Percentiles rank a stretch among this genome's conserved stretches.
These are phyloP conservation scores for Coendou prehensilis DNA, from an alignment of 2,797 vertebrate genomes.

Conservation along the genomic window DNA sequence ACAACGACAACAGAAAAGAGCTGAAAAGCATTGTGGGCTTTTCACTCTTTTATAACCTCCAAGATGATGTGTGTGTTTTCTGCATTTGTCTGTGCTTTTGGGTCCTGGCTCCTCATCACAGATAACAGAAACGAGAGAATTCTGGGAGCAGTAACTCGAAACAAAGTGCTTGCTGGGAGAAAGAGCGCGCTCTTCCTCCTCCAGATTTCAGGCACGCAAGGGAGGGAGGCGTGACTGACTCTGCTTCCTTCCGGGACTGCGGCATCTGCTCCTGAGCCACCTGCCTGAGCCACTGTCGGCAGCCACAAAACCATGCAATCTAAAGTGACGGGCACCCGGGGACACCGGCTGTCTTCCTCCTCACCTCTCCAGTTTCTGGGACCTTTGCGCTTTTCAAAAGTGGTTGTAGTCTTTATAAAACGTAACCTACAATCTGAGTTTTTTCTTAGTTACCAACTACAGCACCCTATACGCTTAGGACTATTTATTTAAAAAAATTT, in stretches of 20 bases:
- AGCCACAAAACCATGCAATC: background rate
- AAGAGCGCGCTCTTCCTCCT: background rate
- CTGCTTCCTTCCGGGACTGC: background rate
- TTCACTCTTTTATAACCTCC: constrained; percentile 5
- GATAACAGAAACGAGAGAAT: background rate
- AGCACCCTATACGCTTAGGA: background rate
- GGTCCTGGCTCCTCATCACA: background rate
- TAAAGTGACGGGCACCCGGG: background rate
- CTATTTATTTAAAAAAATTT: background rate
- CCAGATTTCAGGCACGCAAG: background rate
- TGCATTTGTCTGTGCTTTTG: background rate
- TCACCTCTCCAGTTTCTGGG: background rate
- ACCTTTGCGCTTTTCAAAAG: constrained; percentile 1
- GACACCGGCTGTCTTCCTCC: background rate
- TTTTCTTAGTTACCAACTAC: background rate
- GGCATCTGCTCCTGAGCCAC: background rate
- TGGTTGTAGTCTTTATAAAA: background rate
- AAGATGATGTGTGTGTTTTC: background rate
- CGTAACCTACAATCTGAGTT: background rate
- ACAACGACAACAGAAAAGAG: background rate
- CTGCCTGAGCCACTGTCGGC: background rate
- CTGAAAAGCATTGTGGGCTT: background rate
- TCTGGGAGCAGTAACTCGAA: background rate
- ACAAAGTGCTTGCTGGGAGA: constrained; percentile 5
- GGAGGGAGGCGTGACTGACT: background rate